These are phyloP conservation scores for Baronia brevicornis DNA, from an alignment of 2,888 invertebrate species.

Conservation along the genomic window DNA sequence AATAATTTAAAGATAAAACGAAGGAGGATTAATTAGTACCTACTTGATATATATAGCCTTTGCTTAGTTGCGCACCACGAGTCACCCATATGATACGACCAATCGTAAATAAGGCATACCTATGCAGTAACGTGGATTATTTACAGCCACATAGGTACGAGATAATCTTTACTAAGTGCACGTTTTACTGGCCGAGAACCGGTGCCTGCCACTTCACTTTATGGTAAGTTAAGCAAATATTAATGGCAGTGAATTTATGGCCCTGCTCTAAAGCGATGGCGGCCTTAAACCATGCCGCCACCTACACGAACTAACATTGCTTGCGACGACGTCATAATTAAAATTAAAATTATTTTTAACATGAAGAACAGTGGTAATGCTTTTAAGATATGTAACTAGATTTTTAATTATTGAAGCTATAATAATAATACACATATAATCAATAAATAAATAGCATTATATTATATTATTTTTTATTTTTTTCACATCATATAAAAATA, in stretches of 20 bases:
- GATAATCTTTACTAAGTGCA: conserved; percentile 57
- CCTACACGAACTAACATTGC: conserved; percentile 1
- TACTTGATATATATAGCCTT: no score
- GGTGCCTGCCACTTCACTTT: conserved; percentile 43
- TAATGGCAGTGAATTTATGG: conserved; percentile 52
- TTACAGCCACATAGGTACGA: conserved; percentile 42
- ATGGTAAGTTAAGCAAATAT: conserved; percentile 60
- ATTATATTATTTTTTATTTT: no score
- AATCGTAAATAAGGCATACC: conserved; percentile 41
- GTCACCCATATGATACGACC: conserved; percentile 16
- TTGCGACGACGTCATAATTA: not conserved
- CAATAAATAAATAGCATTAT: no score
- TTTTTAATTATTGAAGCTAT: no score
- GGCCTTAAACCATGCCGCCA: conserved; percentile 14
- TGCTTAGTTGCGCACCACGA: conserved; percentile 22
- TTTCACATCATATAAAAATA: no score
- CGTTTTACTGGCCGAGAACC: conserved; percentile 29
- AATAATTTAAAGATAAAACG: no score
- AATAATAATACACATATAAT: no score
- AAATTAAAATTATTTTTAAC: not conserved
- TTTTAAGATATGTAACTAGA: no score
- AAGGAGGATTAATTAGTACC: no score
- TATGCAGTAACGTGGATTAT: conserved; percentile 44
- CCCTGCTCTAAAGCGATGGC: conserved; percentile 35
- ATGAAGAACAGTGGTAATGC: no score